Evolutionary conservation across 1,140 invertebrate genomes (phyloP).

Genomic region (Holotrichia oblita): DNA sequence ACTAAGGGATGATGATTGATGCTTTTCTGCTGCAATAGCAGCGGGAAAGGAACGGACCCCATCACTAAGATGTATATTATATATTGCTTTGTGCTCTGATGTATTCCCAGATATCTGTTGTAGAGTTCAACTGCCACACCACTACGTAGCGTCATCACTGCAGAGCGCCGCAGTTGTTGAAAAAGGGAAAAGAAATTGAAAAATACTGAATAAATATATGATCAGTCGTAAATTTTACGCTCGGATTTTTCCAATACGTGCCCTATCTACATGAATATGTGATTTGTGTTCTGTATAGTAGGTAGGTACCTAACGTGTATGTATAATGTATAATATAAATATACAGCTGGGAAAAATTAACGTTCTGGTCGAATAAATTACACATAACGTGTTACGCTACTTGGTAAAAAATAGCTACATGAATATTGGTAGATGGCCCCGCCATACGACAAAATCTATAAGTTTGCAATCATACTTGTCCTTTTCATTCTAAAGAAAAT

Average conservation of each 20-base stretch:
- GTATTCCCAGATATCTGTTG: neutral
- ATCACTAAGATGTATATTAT: neutral
- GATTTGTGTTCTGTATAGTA: constrained; percentile 47
- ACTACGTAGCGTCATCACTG: too few relatives aligned
- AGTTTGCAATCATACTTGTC: too few relatives aligned
- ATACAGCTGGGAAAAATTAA: too few relatives aligned
- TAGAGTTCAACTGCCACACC: too few relatives aligned
- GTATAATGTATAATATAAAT: neutral
- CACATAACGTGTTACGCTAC: too few relatives aligned
- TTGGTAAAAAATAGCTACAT: too few relatives aligned
- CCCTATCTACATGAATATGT: constrained; percentile 48
- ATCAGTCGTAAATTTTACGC: constrained; percentile 51
- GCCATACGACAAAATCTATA: too few relatives aligned
- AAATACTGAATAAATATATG: constrained; percentile 53
- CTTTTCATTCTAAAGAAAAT: too few relatives aligned
- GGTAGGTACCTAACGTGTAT: constrained; percentile 23
- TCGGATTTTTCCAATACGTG: constrained; percentile 50
- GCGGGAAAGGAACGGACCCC: neutral
- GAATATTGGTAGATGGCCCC: too few relatives aligned
- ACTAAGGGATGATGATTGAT: neutral
- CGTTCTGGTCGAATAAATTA: too few relatives aligned
- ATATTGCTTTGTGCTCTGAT: neutral
- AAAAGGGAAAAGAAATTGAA: constrained; percentile 50
- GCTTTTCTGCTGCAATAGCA: too few relatives aligned
- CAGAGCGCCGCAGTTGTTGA: neutral